These are phyloP conservation scores for Colius striatus DNA, from an alignment of 2,113 vertebrate species.

Conservation along the genomic window DNA sequence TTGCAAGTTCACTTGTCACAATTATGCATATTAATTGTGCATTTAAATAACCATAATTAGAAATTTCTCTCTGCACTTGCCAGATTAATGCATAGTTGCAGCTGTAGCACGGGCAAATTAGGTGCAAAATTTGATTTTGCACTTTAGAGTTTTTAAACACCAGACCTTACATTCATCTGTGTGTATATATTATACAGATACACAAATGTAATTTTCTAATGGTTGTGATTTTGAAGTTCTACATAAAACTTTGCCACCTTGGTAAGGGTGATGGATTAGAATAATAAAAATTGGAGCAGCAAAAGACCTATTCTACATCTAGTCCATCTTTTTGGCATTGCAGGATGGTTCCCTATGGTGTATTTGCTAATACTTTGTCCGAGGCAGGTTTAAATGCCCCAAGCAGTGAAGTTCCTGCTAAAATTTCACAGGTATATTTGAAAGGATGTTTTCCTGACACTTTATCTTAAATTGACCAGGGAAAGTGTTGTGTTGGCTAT, in stretches of 20 bases:
- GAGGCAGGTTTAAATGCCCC: slow-evolving; percentile 26
- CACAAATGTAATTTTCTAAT: slow-evolving; percentile 27
- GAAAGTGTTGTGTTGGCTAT: neutral
- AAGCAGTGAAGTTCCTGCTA: neutral
- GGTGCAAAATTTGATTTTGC: neutral
- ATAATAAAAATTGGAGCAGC: slow-evolving; percentile 49
- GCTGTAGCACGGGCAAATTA: neutral
- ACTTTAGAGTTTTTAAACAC: neutral
- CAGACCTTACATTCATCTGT: neutral
- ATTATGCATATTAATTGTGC: neutral
- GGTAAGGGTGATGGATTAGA: slow-evolving; percentile 26
- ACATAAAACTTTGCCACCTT: neutral
- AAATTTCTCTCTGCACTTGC: neutral
- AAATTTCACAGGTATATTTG: neutral
- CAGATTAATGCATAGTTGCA: neutral
- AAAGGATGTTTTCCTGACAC: neutral
- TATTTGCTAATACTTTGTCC: slow-evolving; percentile 4
- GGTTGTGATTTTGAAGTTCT: slow-evolving; percentile 45
- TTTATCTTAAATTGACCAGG: neutral
- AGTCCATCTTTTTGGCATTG: slow-evolving; percentile 17
- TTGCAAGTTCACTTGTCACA: neutral
- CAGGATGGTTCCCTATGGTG: slow-evolving; percentile 13
- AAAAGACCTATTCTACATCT: slow-evolving; percentile 31
- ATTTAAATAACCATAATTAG: neutral
- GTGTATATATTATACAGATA: neutral